Evolutionary conservation across 2,113 vertebrate species (phyloP).

Genomic region (Stomatorhinus ivindoensis): DNA sequence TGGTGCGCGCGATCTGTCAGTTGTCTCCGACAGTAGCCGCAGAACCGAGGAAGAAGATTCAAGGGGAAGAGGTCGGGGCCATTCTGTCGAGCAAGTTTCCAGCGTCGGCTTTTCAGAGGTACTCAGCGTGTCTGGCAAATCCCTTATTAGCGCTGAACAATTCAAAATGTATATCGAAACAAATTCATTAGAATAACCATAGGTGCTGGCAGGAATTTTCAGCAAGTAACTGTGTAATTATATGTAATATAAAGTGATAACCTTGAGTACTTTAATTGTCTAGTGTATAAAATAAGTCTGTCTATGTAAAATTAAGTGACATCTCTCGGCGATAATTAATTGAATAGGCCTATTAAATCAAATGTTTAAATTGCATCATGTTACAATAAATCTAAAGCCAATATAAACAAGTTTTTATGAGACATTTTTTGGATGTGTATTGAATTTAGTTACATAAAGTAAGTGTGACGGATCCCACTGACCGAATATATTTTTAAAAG

Average conservation of each 20-base stretch:
- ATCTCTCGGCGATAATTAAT: neutral
- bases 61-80: constrained; percentile 29
- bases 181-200: neutral
- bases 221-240: neutral
- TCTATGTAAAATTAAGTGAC: neutral
- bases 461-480: neutral
- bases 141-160: neutral
- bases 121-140: neutral
- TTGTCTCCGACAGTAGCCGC: constrained; percentile 35
- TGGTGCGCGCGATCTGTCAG: constrained; percentile 40
- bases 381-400: neutral
- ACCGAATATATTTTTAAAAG: neutral
- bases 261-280: neutral
- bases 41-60: constrained; percentile 30
- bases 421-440: neutral
- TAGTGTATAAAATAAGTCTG: neutral
- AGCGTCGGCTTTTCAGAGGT: neutral
- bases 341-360: neutral
- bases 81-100: constrained; percentile 24
- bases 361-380: neutral
- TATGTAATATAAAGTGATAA: neutral
- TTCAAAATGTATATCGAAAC: neutral
- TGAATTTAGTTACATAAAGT: neutral
- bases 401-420: neutral
- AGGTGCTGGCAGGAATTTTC: neutral